phyloP scores from a whole-genome alignment of 2,888 invertebrate species.

The Daptonema setosum region DNA sequence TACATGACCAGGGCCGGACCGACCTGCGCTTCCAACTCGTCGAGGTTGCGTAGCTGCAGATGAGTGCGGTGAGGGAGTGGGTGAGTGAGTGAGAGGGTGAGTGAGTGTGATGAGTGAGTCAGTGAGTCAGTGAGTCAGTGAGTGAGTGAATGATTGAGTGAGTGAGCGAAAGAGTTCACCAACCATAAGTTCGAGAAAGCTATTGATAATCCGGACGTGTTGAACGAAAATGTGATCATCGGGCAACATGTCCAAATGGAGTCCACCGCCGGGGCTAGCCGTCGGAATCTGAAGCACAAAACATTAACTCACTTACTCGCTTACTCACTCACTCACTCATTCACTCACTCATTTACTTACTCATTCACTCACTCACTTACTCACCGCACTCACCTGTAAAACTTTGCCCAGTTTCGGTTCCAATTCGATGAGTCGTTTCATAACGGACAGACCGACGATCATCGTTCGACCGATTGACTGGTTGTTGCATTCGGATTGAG shows the following conservation, averaged over 20 bases:
- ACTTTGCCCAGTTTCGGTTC: not conserved
- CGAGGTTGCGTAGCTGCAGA: conserved; percentile 2
- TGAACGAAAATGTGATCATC: not conserved
- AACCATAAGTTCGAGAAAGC: not conserved
- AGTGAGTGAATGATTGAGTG: not conserved
- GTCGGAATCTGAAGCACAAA: too few species aligned
- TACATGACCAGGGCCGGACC: conserved; percentile 3
- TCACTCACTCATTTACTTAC: too few species aligned
- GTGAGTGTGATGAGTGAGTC: not conserved
- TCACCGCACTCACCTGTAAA: too few species aligned
- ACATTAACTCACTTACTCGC: too few species aligned
- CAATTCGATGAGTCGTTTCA: not conserved
- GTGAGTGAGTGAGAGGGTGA: not conserved
- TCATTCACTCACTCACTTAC: too few species aligned
- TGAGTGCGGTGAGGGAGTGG: not conserved
- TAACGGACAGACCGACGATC: too few species aligned
- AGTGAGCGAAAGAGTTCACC: not conserved
- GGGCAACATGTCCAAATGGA: not conserved
- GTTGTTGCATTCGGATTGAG: too few species aligned
- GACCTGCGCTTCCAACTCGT: conserved; percentile 4
- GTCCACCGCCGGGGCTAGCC: not conserved
- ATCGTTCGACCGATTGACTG: too few species aligned
- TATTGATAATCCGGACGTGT: not conserved
- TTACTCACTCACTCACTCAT: too few species aligned
- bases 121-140: not conserved